These are phyloP conservation scores for Danaus plexippus DNA, from an alignment of 1,140 invertebrate genomes.

Conservation along the genomic window DNA sequence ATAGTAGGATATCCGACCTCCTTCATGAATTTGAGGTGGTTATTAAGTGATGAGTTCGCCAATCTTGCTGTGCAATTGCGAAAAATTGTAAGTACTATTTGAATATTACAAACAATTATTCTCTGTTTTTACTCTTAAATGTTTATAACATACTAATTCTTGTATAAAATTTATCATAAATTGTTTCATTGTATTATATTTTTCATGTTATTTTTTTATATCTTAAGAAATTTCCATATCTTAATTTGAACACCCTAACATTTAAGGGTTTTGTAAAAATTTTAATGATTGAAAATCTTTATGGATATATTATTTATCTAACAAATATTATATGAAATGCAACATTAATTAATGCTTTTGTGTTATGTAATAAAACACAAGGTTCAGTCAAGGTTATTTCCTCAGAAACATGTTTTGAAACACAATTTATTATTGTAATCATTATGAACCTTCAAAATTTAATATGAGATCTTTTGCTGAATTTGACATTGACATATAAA, in stretches of 20 bases:
- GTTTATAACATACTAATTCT: not conserved
- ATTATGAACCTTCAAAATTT: conserved; percentile 1
- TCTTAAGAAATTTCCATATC: no score
- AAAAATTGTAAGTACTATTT: conserved; percentile 78
- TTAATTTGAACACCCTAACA: no score
- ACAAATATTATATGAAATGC: no score
- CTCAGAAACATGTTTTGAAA: not conserved
- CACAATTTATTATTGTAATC: not conserved
- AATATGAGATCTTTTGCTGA: not conserved
- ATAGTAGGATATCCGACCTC: conserved; percentile 95
- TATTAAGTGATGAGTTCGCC: conserved; percentile 91
- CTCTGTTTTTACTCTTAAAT: not conserved
- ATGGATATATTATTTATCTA: no score
- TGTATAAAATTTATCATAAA: no score
- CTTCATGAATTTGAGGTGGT: conserved; percentile 87
- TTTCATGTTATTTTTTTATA: no score
- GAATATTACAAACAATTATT: conserved; percentile 2
- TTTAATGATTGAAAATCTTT: no score
- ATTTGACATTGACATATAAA: not conserved
- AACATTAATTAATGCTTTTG: no score
- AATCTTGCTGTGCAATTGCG: conserved; percentile 89
- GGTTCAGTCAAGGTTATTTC: conserved; percentile 9
- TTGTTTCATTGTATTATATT: no score
- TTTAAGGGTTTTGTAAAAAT: no score
- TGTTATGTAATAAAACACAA: conserved; percentile 25